Evolutionary conservation across 2,888 invertebrate genomes (phyloP), one percentile per base, ranked within the genome.

Genomic region (Gnatocerus cornutus): DNA sequence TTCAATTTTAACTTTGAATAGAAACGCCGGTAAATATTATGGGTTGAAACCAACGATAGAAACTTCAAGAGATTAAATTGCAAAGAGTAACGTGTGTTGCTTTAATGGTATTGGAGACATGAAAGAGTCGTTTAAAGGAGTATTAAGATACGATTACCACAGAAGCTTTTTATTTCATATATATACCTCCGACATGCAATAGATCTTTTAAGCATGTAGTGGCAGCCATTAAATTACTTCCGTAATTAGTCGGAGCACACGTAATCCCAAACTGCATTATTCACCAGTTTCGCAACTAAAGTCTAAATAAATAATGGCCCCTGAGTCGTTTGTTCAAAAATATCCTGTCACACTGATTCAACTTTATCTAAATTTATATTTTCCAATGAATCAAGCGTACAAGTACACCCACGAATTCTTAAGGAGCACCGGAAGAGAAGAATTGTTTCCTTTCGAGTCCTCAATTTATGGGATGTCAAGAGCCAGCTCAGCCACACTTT

Each of bases 341-440:
- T 21, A 21, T 21, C 1, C 1, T 21, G 21, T 21, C 21, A 21
- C 21, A 4, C 4, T 21, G 21, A 21, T 21, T 21, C 21, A 21
- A 21, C 12, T 12, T 41, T 41, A 41, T 41, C 41, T 41, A 12
- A 41, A 12, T 41, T 41, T 41, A 41, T 41, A 37, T 41, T 41
- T 41, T 41, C 41, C 41, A 12, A 12, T 41, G 10, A 3, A 13
- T 41, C 12, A 3, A n/a, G 5, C 6, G 41, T n/a, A 37, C 37
- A 37, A 37, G n/a, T n/a, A 41, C 12, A n/a, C 41, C 41, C 41
- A 41, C 41, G 12, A 12, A 12, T 12, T 6, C 12, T 3, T 41
- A 13, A 41, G 10, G 13, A 41, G n/a, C 5, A 13, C 5, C 13
- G 41, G 12, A 13, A 10, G 41, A 41, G 41, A 41, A 41, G 12